Conservation (phyloP, 2,888 invertebrate genomes). For the Escarpia spicata region DNA sequence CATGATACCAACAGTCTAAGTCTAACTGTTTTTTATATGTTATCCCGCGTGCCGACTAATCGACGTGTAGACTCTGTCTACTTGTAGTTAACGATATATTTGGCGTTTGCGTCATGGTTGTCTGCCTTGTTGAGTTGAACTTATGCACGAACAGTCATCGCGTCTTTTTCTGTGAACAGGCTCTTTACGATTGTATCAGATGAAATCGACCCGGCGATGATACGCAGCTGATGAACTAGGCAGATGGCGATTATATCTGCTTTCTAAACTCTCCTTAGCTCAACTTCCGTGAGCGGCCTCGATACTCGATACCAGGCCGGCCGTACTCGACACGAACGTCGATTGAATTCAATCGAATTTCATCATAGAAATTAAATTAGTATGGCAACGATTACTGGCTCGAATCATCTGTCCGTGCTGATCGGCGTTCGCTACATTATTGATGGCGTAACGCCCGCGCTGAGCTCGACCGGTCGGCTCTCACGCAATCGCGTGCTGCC, state of each 20-base stretch:
- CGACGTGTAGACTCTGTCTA: neutral
- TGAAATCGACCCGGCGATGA: neutral
- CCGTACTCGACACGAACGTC: neutral
- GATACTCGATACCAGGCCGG: neutral
- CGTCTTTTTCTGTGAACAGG: too few species aligned
- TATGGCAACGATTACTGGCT: conserved; percentile 16
- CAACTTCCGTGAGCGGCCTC: neutral
- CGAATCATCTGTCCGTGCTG: neutral
- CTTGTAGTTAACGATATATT: neutral
- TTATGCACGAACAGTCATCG: neutral
- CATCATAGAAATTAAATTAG: conserved; percentile 9
- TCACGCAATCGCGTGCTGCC: conserved; percentile 12
- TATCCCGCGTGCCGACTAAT: neutral
- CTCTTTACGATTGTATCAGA: neutral
- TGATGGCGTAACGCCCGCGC: conserved; percentile 13
- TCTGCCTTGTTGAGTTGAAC: neutral
- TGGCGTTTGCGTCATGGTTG: neutral
- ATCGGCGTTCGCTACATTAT: conserved; percentile 7
- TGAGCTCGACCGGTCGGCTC: neutral
- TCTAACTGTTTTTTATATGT: too few species aligned
- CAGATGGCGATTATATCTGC: neutral
- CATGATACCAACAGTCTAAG: too few species aligned
- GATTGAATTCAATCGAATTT: conserved; percentile 11
- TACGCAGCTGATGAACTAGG: neutral
- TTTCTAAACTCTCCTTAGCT: neutral